Conservation (phyloP, 2,113 vertebrate genomes). For the Phrynosoma platyrhinos region DNA sequence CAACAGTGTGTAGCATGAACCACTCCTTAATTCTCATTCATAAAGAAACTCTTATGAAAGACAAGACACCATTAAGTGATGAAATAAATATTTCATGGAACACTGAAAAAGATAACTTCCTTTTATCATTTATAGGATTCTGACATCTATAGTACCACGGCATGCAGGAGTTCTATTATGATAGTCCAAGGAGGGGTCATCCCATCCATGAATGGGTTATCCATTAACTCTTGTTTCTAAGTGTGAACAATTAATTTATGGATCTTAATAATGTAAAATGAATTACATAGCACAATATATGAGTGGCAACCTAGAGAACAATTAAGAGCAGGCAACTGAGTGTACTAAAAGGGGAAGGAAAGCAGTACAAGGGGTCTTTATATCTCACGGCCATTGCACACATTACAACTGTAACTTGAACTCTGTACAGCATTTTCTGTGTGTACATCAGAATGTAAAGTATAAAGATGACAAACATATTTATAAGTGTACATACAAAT, state of each 20-base stretch:
- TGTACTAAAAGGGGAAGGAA: neutral
- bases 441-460: neutral
- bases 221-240: conserved; percentile 36
- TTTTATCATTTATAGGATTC: conserved; percentile 24
- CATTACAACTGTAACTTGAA: neutral
- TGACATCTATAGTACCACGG: conserved; percentile 40
- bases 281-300: conserved; percentile 15
- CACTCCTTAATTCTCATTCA: conserved; percentile 9
- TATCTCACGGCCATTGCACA: too few species aligned
- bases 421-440: neutral
- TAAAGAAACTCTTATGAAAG: conserved; percentile 6
- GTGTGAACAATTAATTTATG: conserved; percentile 43
- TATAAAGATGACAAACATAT: neutral
- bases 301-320: neutral
- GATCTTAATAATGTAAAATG: neutral
- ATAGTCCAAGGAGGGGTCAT: conserved; percentile 11
- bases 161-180: conserved; percentile 20
- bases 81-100: conserved; percentile 15
- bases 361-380: neutral
- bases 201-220: conserved; percentile 30
- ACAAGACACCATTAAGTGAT: neutral
- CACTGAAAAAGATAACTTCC: conserved; percentile 19
- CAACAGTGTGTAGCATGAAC: neutral
- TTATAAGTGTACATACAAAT: neutral
- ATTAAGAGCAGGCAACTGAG: neutral